Percentiles rank a stretch among this genome's conserved stretches.
Evolutionary conservation across 2,797 vertebrate species (phyloP).

Genomic region (Enteromius fasciolatus): DNA sequence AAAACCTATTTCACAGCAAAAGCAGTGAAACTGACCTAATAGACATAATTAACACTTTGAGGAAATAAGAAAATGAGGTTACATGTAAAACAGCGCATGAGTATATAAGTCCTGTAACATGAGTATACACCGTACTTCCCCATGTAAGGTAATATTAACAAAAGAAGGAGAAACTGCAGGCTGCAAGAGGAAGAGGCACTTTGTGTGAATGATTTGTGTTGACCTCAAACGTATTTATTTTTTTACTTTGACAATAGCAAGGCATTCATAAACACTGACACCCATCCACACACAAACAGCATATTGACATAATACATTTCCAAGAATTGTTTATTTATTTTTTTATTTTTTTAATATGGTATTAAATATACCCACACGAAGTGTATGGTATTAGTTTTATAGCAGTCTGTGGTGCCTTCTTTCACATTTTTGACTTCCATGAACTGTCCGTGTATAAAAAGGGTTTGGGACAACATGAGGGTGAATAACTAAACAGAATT

Average conservation of each 20-base stretch:
- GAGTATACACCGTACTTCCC: neutral
- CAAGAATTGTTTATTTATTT: too few relatives aligned
- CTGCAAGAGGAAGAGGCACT: neutral
- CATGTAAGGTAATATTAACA: constrained; percentile 9
- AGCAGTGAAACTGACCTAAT: neutral
- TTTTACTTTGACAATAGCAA: neutral
- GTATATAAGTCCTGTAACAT: neutral
- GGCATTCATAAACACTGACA: neutral
- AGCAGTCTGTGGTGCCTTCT: neutral
- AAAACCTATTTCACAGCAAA: neutral
- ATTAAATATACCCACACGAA: neutral
- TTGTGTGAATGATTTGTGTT: neutral
- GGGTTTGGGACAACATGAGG: neutral
- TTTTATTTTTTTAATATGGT: neutral
- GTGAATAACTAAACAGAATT: neutral
- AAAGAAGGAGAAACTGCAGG: constrained; percentile 6
- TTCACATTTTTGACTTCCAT: neutral
- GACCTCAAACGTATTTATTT: neutral
- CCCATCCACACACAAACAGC: neutral
- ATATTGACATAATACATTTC: neutral
- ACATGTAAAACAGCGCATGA: neutral
- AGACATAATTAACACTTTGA: neutral
- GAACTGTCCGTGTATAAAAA: neutral
- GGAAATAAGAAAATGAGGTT: neutral
- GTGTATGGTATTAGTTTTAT: neutral